Conservation (phyloP, 64 coral and sea anemone species). For the Montipora capricornis region DNA sequence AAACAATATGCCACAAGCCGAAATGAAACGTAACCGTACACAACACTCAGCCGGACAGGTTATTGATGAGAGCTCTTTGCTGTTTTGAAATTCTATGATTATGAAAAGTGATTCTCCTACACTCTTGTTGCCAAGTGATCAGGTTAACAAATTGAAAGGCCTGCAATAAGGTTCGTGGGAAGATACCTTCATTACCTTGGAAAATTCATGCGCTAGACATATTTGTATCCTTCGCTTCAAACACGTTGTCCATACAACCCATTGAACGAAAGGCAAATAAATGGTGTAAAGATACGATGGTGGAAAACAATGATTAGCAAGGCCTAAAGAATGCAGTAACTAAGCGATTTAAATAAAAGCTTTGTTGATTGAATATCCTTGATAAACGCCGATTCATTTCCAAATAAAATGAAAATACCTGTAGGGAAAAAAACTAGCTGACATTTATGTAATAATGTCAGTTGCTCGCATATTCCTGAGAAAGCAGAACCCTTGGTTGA, state of each 20-base stretch:
- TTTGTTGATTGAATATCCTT: slow-evolving; percentile 4
- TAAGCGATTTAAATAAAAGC: not conserved
- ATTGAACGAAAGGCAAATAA: not conserved
- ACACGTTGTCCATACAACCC: not conserved
- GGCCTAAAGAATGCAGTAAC: slow-evolving; percentile 13
- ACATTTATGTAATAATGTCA: not conserved
- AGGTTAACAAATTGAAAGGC: not conserved
- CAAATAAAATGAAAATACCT: not conserved
- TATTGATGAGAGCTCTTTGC: not conserved
- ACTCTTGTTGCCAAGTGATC: slow-evolving; percentile 1
- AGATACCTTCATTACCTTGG: not conserved
- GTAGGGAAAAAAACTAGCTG: not conserved
- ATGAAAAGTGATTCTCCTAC: slow-evolving; percentile 1
- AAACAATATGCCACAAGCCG: slow-evolving; percentile 37
- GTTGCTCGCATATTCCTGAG: no score
- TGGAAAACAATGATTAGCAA: not conserved
- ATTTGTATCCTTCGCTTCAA: not conserved
- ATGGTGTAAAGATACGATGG: not conserved
- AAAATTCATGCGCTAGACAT: not conserved
- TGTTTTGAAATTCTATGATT: slow-evolving; percentile 11
- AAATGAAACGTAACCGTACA: not conserved
- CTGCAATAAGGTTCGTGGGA: not conserved
- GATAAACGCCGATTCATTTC: not conserved
- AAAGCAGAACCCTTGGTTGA: no score
- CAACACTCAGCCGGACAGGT: not conserved